Conservation (phyloP, 2,888 invertebrate genomes). For the Ptychoptera albimana region DNA sequence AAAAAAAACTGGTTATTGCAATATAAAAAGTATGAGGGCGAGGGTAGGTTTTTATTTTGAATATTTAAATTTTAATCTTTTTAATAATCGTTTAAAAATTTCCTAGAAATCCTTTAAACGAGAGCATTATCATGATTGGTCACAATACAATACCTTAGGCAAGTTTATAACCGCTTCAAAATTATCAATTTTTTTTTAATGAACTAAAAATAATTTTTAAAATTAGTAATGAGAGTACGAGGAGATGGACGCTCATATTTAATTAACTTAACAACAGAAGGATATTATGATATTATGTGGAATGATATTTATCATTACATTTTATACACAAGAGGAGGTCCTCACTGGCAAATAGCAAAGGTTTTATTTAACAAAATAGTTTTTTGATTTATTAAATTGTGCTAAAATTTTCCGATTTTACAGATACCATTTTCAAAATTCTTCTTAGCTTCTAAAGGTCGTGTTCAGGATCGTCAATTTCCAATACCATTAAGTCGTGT, state of each 20-base stretch:
- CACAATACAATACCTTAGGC: constrained; percentile 46
- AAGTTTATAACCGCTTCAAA: background rate
- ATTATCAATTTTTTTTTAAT: background rate
- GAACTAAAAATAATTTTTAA: constrained; percentile 22
- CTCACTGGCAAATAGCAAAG: constrained; percentile 91
- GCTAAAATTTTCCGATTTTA: constrained; percentile 22
- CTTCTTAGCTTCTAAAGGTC: constrained; percentile 62
- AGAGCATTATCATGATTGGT: constrained; percentile 55
- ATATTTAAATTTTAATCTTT: background rate
- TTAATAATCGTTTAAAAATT: background rate
- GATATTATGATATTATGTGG: constrained; percentile 73
- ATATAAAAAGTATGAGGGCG: constrained; percentile 49
- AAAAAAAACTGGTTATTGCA: constrained; percentile 68
- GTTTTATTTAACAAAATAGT: constrained; percentile 31
- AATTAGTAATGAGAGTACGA: constrained; percentile 53
- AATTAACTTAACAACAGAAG: constrained; percentile 60
- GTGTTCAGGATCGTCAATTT: constrained; percentile 67
- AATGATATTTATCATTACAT: constrained; percentile 76
- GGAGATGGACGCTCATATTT: constrained; percentile 91
- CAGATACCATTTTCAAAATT: constrained; percentile 94
- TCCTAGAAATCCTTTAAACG: constrained; percentile 69
- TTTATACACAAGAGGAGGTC: constrained; percentile 88
- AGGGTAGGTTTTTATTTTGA: constrained; percentile 35
- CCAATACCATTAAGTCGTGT: constrained; percentile 43
- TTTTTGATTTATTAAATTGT: background rate